phyloP scores from a whole-genome alignment of 2,797 vertebrate genomes.

The Morelia viridis region DNA sequence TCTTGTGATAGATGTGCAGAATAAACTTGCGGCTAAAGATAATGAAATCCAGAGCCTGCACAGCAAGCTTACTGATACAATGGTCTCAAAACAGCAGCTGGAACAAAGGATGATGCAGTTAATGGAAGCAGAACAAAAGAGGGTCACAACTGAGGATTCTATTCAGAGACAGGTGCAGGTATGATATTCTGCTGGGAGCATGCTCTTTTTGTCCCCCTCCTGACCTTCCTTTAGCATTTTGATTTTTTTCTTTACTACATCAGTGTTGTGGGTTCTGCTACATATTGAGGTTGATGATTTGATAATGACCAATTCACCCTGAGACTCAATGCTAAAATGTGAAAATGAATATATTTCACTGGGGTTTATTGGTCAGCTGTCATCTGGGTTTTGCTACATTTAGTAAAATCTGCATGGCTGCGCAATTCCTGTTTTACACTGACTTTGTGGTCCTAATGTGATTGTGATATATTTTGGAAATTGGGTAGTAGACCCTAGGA shows the following conservation, averaged over 20 bases:
- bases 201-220: not conserved
- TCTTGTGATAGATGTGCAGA: constrained; percentile 84
- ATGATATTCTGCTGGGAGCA: not conserved
- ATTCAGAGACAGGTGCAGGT: constrained; percentile 86
- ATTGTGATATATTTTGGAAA: not conserved
- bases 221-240: not conserved
- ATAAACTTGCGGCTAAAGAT: constrained; percentile 86
- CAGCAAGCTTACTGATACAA: constrained; percentile 88
- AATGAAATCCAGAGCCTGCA: constrained; percentile 93
- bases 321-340: not conserved
- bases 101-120: constrained; percentile 91
- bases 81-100: constrained; percentile 91
- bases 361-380: not conserved
- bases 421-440: not conserved
- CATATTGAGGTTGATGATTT: not conserved
- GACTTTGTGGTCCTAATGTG: not conserved
- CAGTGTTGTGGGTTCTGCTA: not conserved
- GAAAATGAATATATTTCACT: not conserved
- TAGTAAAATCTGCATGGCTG: not conserved
- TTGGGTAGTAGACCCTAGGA: not conserved
- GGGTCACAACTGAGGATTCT: constrained; percentile 82
- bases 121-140: constrained; percentile 88
- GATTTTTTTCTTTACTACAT: not conserved
- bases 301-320: not conserved
- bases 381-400: not conserved